Percentiles rank a stretch among this genome's conserved stretches.
phyloP scores from a whole-genome alignment of 2,797 vertebrate genomes.

The Cirrhinus molitorella region DNA sequence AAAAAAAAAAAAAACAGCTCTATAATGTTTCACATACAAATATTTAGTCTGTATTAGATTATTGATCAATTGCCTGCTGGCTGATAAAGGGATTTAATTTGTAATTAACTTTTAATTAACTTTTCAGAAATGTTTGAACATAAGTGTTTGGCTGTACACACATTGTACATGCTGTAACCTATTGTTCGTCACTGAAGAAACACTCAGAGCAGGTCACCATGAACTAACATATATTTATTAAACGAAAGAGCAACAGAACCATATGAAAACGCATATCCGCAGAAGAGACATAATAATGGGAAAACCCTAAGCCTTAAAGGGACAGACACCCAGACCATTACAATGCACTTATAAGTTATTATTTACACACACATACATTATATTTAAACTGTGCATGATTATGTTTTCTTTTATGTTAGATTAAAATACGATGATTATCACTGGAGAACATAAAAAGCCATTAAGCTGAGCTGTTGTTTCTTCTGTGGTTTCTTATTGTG shows the following conservation, averaged over 20 bases:
- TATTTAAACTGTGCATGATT: not conserved
- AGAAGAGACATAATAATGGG: too few relatives aligned
- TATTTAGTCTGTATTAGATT: not conserved
- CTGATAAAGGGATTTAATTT: not conserved
- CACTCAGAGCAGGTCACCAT: too few relatives aligned
- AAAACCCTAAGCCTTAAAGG: too few relatives aligned
- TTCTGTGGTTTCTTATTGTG: constrained; percentile 27
- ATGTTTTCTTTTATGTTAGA: constrained; percentile 69
- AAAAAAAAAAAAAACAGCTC: not conserved
- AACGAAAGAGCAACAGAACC: too few relatives aligned
- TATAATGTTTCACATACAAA: not conserved
- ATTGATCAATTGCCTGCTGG: not conserved
- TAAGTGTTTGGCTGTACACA: not conserved
- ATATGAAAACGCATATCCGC: too few relatives aligned
- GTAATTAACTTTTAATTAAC: too few relatives aligned
- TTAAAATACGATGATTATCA: constrained; percentile 82
- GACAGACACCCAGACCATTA: too few relatives aligned
- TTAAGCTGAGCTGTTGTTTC: constrained; percentile 77
- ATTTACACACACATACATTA: not conserved
- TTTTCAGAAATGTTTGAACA: not conserved
- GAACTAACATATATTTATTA: too few relatives aligned
- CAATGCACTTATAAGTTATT: not conserved
- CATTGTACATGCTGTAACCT: not conserved
- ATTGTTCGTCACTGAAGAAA: too few relatives aligned
- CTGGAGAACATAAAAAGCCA: constrained; percentile 78